Conservation (phyloP, 2,797 vertebrate species). For the Peromyscus melanophrys region DNA sequence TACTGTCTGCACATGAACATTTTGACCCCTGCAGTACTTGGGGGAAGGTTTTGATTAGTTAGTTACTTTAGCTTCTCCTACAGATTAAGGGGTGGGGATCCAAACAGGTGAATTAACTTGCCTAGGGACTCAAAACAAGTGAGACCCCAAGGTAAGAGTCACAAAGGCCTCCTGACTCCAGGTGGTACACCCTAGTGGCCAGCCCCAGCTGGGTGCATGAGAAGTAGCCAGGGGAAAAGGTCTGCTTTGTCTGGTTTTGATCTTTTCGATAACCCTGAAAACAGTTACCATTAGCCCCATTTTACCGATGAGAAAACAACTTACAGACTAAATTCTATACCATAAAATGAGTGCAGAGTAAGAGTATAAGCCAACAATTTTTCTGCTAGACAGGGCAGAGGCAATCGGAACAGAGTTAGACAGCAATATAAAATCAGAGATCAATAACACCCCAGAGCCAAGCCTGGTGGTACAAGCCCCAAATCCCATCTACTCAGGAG, state of each 20-base stretch:
- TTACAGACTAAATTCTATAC: background rate
- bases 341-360: background rate
- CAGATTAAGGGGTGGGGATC: background rate
- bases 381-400: background rate
- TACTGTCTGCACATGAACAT: background rate
- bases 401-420: background rate
- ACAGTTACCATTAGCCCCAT: background rate
- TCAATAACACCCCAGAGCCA: background rate
- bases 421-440: constrained; percentile 45
- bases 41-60: background rate
- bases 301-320: constrained; percentile 6
- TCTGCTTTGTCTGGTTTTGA: background rate
- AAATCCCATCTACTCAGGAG: background rate
- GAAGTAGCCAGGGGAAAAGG: background rate
- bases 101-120: background rate
- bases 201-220: background rate
- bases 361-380: background rate
- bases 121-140: background rate
- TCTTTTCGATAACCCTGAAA: constrained; percentile 13
- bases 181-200: background rate
- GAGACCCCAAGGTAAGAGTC: background rate
- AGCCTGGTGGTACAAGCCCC: background rate
- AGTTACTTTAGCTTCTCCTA: constrained; percentile 2
- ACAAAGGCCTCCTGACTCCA: background rate
- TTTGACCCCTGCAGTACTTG: background rate